These are phyloP conservation scores for Halcyon leucocephala DNA, from an alignment of 2,797 vertebrate genomes.

Conservation along the genomic window DNA sequence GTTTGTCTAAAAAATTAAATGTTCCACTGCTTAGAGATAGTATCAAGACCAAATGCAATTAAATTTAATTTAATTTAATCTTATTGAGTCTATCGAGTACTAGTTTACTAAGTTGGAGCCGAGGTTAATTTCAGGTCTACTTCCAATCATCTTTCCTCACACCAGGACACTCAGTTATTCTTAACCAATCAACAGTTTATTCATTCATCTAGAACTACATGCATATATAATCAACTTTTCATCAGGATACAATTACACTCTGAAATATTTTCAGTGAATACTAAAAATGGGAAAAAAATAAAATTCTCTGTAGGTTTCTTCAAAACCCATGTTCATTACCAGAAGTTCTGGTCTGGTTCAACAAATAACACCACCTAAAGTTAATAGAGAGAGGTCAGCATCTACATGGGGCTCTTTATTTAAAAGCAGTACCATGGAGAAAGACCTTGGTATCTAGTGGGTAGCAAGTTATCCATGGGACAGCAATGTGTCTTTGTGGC, in stretches of 20 bases:
- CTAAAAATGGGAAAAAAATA: background rate
- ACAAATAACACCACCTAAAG: background rate
- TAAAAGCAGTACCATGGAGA: no score
- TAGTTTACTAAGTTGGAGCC: background rate
- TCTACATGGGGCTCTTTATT: background rate
- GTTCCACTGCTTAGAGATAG: background rate
- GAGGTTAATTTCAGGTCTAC: background rate
- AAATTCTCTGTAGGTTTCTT: background rate
- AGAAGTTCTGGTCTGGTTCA: background rate
- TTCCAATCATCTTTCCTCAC: background rate
- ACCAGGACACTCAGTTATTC: background rate
- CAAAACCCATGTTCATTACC: background rate
- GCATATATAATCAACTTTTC: background rate
- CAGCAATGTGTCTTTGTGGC: no score
- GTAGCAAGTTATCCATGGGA: no score
- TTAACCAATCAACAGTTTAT: background rate
- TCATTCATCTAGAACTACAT: background rate
- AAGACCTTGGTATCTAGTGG: no score
- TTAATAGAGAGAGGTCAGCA: background rate
- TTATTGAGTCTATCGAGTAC: background rate
- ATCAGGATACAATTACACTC: background rate
- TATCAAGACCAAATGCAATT: background rate
- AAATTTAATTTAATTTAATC: background rate
- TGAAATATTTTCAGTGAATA: background rate
- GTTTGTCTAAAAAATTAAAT: background rate